A percentile compares a stretch with the other conserved stretches of the same genome.
Evolutionary conservation across 2,888 invertebrate genomes (phyloP).

Genomic region (Selenia dentaria): DNA sequence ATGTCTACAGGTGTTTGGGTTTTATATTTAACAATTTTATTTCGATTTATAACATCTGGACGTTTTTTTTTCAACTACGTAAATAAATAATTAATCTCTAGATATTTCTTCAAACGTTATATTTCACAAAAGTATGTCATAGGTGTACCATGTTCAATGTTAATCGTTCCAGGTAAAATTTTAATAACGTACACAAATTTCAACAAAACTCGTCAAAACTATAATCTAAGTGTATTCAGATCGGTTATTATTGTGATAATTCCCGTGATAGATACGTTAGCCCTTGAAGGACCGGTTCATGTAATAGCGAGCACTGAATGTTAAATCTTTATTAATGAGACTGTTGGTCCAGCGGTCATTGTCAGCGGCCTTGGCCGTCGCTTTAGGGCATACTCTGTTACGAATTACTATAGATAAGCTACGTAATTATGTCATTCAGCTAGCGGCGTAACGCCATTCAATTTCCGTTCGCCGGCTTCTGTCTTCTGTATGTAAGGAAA

Average conservation of each 20-base stretch:
- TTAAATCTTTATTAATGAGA: constrained; percentile 62
- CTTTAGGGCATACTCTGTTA: constrained; percentile 40
- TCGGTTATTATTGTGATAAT: too few relatives aligned
- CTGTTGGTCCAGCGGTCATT: constrained; percentile 48
- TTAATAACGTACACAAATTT: too few relatives aligned
- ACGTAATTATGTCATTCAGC: constrained; percentile 29
- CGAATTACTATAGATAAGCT: constrained; percentile 32
- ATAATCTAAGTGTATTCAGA: neutral
- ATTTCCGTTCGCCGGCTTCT: constrained; percentile 15
- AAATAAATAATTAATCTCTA: too few relatives aligned
- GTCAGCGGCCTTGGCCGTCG: constrained; percentile 50
- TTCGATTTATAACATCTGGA: too few relatives aligned
- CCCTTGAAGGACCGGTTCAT: constrained; percentile 21
- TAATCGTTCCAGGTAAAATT: too few relatives aligned
- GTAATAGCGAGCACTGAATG: constrained; percentile 40
- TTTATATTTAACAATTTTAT: too few relatives aligned
- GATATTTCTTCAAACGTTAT: too few relatives aligned
- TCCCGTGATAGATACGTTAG: neutral
- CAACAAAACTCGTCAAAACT: neutral
- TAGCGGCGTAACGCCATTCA: constrained; percentile 20
- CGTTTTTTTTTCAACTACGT: too few relatives aligned
- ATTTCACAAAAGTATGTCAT: too few relatives aligned
- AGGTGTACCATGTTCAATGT: too few relatives aligned
- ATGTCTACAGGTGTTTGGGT: too few relatives aligned
- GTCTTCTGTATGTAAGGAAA: constrained; percentile 1